These are phyloP conservation scores for Podabrus alpinus DNA, from an alignment of 2,888 invertebrate genomes.

Conservation along the genomic window DNA sequence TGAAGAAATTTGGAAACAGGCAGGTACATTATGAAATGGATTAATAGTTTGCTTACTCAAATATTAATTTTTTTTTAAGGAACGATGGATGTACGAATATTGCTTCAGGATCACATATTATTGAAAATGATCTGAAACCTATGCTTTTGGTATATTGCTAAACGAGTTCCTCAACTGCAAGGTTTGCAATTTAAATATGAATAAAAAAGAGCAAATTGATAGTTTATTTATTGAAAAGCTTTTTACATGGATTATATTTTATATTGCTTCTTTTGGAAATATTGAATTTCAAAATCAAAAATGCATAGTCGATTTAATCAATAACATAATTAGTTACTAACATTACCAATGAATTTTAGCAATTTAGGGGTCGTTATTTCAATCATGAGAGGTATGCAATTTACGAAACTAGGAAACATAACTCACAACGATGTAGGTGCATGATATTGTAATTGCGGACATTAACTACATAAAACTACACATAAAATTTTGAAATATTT, in stretches of 20 bases:
- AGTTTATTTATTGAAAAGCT: neutral
- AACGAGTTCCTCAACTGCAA: neutral
- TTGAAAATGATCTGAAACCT: neutral
- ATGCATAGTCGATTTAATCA: neutral
- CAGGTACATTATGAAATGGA: neutral
- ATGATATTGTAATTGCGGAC: neutral
- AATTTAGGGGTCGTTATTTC: neutral
- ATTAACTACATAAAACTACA: neutral
- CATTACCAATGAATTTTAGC: neutral
- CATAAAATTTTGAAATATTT: neutral
- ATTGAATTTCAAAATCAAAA: neutral
- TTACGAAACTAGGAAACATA: neutral
- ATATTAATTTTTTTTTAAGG: neutral
- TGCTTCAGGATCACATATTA: neutral
- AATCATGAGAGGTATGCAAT: neutral
- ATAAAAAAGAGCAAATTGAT: neutral
- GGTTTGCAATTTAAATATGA: neutral
- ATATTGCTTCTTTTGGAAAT: neutral
- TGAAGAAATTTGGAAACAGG: neutral
- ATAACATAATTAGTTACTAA: neutral
- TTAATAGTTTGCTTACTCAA: neutral
- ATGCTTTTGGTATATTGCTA: neutral
- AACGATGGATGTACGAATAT: neutral
- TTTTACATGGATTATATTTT: neutral
- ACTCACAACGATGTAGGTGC: neutral